Percentiles rank a stretch among this genome's conserved stretches.
phyloP scores from a whole-genome alignment of 2,888 invertebrate genomes.

The Mylabris sibirica region DNA sequence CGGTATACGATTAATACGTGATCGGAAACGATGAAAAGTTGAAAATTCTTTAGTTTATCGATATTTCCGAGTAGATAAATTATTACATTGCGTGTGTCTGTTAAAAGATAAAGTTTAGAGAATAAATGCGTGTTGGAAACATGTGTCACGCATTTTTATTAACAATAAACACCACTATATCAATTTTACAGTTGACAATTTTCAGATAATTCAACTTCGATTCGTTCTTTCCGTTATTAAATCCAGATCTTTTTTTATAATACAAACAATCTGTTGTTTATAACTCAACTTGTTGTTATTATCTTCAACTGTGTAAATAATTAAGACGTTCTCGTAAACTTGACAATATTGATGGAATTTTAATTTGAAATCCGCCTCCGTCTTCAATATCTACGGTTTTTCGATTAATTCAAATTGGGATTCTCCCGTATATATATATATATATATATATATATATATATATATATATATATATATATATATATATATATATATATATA shows the following conservation, averaged over 20 bases:
- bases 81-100: constrained; percentile 30
- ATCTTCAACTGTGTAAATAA: constrained; percentile 16
- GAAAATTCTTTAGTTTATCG: neutral
- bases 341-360: neutral
- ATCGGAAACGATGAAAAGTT: neutral
- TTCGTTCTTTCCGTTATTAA: neutral
- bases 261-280: constrained; percentile 9
- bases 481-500: too few species aligned
- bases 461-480: too few species aligned
- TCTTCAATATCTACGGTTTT: neutral
- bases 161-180: neutral
- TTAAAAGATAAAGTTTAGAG: constrained; percentile 38
- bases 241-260: constrained; percentile 1
- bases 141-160: constrained; percentile 24
- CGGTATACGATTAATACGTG: constrained; percentile 16
- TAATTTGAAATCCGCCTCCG: neutral
- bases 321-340: constrained; percentile 11
- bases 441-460: too few species aligned
- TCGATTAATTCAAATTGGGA: neutral
- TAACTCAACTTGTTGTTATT: constrained; percentile 14
- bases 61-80: constrained; percentile 34
- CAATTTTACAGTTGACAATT: neutral
- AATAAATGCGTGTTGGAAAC: constrained; percentile 25
- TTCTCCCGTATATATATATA: too few species aligned
- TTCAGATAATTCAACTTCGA: neutral